Evolutionary conservation across 2,797 vertebrate species (phyloP).

Genomic region (Eulemur mongoz): DNA sequence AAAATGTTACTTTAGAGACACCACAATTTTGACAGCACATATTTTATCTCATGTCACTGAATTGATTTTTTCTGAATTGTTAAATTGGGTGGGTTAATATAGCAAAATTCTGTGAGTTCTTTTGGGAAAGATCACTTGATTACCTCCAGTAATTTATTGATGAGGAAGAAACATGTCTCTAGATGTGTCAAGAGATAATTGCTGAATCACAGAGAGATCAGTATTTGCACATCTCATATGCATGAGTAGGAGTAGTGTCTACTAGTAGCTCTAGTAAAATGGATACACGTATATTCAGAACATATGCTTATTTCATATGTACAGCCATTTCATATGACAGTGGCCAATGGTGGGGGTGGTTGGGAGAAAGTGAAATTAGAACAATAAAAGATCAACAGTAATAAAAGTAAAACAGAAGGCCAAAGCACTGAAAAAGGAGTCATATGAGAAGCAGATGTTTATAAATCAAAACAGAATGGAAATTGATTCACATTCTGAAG

Average conservation of each 20-base stretch:
- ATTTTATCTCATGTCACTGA: slow-evolving; percentile 31
- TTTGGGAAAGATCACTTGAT: neutral
- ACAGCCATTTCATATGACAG: neutral
- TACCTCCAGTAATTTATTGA: neutral
- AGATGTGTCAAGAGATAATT: neutral
- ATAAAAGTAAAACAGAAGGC: neutral
- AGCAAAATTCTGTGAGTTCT: neutral
- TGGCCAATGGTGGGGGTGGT: neutral
- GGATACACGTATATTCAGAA: neutral
- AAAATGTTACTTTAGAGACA: slow-evolving; percentile 5
- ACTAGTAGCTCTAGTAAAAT: neutral
- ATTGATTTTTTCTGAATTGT: slow-evolving; percentile 35
- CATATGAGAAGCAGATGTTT: neutral
- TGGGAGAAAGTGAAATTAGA: neutral
- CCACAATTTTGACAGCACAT: neutral
- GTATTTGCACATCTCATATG: neutral
- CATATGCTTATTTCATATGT: neutral
- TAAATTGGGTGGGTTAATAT: neutral
- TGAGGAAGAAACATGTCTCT: neutral
- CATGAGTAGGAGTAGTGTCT: neutral
- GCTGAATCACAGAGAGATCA: neutral
- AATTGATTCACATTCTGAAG: neutral
- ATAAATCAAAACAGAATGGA: neutral
- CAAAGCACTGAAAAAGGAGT: neutral
- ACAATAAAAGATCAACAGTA: neutral